Percentiles rank a stretch among this genome's conserved stretches.
These are phyloP conservation scores for Pseudopleuronectes americanus DNA, from an alignment of 2,797 vertebrate genomes.

Conservation along the genomic window DNA sequence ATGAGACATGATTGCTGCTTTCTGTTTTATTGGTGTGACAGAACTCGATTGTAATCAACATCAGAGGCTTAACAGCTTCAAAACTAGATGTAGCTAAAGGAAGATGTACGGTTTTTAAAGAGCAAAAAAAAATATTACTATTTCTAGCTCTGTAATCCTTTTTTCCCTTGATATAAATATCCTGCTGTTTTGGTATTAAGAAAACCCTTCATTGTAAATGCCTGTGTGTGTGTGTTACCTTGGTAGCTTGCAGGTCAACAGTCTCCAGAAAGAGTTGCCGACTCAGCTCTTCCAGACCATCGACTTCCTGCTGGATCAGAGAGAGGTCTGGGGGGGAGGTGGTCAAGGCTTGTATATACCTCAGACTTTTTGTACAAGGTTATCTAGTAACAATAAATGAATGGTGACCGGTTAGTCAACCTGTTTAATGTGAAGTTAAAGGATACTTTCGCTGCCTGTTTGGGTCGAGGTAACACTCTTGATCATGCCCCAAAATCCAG, in stretches of 20 bases:
- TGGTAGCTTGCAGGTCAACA: slow-evolving; percentile 95
- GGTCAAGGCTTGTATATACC: slow-evolving; percentile 59
- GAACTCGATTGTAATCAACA: too few relatives aligned
- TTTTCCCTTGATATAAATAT: too few relatives aligned
- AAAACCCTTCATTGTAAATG: neutral
- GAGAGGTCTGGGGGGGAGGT: slow-evolving; percentile 87
- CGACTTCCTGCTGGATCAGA: slow-evolving; percentile 96
- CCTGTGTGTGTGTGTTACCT: slow-evolving; percentile 81
- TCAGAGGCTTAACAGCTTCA: too few relatives aligned
- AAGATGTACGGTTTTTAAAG: too few relatives aligned
- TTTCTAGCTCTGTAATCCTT: too few relatives aligned
- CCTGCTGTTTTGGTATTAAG: too few relatives aligned
- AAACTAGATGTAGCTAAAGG: too few relatives aligned
- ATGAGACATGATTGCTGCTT: too few relatives aligned
- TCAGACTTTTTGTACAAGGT: neutral
- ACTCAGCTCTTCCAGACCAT: slow-evolving; percentile 96
- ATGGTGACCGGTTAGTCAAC: neutral
- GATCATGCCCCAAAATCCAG: slow-evolving; percentile 98
- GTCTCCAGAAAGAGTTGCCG: slow-evolving; percentile 98
- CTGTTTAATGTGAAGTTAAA: slow-evolving; percentile 55
- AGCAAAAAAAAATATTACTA: too few relatives aligned
- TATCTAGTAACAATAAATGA: neutral
- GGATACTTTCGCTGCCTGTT: slow-evolving; percentile 96
- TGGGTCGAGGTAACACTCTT: slow-evolving; percentile 94
- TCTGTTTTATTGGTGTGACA: too few relatives aligned